Base-by-base conservation (phyloP, 2,113 vertebrate species). In the Ciconia maguari region DNA sequence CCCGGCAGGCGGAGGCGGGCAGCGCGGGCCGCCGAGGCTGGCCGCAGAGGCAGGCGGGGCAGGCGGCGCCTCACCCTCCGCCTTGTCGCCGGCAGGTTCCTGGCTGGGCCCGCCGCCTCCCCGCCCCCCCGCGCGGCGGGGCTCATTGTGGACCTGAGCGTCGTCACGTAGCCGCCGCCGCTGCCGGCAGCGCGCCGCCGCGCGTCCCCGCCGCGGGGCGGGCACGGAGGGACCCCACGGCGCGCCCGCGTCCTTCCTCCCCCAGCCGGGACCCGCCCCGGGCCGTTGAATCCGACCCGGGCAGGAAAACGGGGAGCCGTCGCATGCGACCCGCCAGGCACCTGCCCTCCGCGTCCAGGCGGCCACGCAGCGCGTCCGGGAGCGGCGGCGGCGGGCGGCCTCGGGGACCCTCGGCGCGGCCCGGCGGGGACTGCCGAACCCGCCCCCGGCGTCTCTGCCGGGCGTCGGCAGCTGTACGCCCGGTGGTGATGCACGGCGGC, bases 121-220 rank as follows among this genome's bases (percentile, higher is more conserved):
- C 72, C 60, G 44, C 84, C 65, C 41, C 68, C 71, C 61, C 69
- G 79, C 88, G 20, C 69, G 64, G 36, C 70, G 65, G 82, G 72
- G 83, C 88, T 92, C 94, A 94, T 95, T 96, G 95, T 84, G 91
- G 94, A 97, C 96, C 93, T 97, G 96, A 82, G 83, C 49, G 52
- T 15, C 55, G 66, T 62, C 96, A 96, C 96, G 96, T 97, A 94
- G 85, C 48, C 70, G 36, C 78, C 25, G 41, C 44, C 29, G 42
- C n/a, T n/a, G n/a, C n/a, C 66, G 65, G 44, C 42, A 48, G 81
- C 80, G 93, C 89, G 60, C 48, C 70, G 57, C 72, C 24, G 91
- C 89, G 83, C 86, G 90, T 22, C 27, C 60, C 70, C 83, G 83
- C 41, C 51, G 34, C 41, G 27, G 46, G 18, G 36, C 77, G 76